Conservation (phyloP, 1,140 invertebrate genomes). For the Euglossa dilemma region DNA sequence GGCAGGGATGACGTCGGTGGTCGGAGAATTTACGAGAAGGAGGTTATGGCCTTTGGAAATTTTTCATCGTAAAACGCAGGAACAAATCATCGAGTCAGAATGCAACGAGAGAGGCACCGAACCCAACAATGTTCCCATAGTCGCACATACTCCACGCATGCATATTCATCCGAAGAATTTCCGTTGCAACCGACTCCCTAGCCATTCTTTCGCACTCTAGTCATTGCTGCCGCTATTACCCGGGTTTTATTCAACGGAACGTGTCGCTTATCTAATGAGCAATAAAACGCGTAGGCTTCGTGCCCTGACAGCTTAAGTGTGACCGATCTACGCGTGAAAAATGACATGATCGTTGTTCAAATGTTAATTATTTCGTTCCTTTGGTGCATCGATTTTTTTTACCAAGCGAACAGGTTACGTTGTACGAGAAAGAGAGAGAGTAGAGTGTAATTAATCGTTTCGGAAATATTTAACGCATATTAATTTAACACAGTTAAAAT, state of each 20-base stretch:
- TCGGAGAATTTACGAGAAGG: constrained; percentile 22
- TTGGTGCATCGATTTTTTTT: too few species aligned
- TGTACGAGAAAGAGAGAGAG: too few species aligned
- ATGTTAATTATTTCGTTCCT: too few species aligned
- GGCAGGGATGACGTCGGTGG: background rate
- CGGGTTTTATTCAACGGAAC: constrained; percentile 10
- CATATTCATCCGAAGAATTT: constrained; percentile 38
- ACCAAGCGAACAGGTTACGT: too few species aligned
- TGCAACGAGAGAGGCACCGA: constrained; percentile 3
- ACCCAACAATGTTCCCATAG: constrained; percentile 27
- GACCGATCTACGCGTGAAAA: too few species aligned
- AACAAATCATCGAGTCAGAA: constrained; percentile 47
- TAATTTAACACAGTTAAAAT: too few species aligned
- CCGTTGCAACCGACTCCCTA: background rate
- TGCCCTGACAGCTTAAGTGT: too few species aligned
- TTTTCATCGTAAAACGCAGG: constrained; percentile 29
- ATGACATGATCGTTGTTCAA: too few species aligned
- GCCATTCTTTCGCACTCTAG: constrained; percentile 14
- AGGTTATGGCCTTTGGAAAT: constrained; percentile 19
- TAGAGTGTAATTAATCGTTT: too few species aligned
- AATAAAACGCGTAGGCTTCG: background rate
- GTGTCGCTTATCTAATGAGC: background rate
- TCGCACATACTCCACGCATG: constrained; percentile 9
- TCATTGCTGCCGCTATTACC: constrained; percentile 26
- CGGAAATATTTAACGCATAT: too few species aligned